These are phyloP conservation scores for Syrrhaptes paradoxus DNA, from an alignment of 2,113 vertebrate genomes.

Conservation along the genomic window DNA sequence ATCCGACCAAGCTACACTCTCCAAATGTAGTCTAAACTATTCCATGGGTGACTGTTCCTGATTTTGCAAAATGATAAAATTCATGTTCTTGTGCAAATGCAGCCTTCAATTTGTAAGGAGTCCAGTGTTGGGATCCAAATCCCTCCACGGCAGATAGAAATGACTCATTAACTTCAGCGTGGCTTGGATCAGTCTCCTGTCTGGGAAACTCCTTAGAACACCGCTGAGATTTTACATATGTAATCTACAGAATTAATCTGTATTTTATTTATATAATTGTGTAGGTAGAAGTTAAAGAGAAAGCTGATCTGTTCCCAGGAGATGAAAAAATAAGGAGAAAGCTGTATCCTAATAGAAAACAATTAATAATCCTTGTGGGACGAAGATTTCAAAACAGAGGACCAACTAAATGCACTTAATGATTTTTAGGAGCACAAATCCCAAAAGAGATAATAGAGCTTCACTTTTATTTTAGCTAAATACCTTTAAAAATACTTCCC, in stretches of 20 bases:
- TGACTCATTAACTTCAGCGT: neutral
- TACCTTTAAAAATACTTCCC: neutral
- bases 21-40: neutral
- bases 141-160: neutral
- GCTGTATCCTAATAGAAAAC: neutral
- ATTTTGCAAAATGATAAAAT: slow-evolving; percentile 27
- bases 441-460: neutral
- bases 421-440: neutral
- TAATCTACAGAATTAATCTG: neutral
- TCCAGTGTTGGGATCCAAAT: neutral
- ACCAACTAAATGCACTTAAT: neutral
- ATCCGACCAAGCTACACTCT: neutral
- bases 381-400: neutral
- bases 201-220: slow-evolving; percentile 7
- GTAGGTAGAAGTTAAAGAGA: neutral
- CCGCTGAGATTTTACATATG: neutral
- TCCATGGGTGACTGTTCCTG: neutral
- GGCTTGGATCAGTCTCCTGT: neutral
- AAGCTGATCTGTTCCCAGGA: neutral
- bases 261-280: accelerated
- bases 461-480: neutral
- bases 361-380: neutral
- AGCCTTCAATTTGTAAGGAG: neutral
- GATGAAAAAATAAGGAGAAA: neutral
- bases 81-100: neutral